A percentile compares a stretch with the other conserved stretches of the same genome.
phyloP scores from a whole-genome alignment of 2,888 invertebrate genomes.

The Caenorhabditis japonica region DNA sequence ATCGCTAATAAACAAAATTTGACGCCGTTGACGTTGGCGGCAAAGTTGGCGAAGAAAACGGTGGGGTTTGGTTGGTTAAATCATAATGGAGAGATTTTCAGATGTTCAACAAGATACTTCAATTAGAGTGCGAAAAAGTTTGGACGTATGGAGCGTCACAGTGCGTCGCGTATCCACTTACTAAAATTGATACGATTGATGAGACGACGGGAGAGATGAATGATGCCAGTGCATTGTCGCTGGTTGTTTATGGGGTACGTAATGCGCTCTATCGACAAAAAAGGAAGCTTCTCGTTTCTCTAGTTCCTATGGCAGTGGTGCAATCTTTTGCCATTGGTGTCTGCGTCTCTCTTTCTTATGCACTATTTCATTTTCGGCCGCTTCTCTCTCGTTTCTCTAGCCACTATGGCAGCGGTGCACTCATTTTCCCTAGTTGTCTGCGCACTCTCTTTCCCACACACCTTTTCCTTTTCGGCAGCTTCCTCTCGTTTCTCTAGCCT shows the following conservation, averaged over 20 bases:
- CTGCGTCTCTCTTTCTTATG: no score
- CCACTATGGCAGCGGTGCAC: no score
- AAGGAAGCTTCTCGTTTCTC: no score
- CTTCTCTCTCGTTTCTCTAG: no score
- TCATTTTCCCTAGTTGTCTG: no score
- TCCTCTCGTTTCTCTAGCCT: no score
- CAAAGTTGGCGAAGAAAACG: slow-evolving; percentile 91
- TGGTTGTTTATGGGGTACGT: slow-evolving; percentile 92
- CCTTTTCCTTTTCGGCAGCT: no score
- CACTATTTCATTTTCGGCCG: no score
- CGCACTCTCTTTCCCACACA: no score
- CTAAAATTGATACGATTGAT: slow-evolving; percentile 95
- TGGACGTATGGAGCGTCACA: slow-evolving; percentile 91
- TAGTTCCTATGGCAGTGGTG: no score
- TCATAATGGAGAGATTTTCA: slow-evolving; percentile 61
- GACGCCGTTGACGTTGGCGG: slow-evolving; percentile 92
- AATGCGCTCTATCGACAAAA: no score
- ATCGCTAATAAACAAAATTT: slow-evolving; percentile 88
- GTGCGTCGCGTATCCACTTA: slow-evolving; percentile 82
- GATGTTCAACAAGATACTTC: slow-evolving; percentile 96
- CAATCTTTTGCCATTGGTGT: no score
- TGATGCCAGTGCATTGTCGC: slow-evolving; percentile 92
- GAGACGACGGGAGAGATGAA: slow-evolving; percentile 91
- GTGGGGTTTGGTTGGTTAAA: slow-evolving; percentile 67
- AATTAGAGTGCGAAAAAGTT: slow-evolving; percentile 94